phyloP scores from a whole-genome alignment of 2,888 invertebrate species.

The Furcula furcula region DNA sequence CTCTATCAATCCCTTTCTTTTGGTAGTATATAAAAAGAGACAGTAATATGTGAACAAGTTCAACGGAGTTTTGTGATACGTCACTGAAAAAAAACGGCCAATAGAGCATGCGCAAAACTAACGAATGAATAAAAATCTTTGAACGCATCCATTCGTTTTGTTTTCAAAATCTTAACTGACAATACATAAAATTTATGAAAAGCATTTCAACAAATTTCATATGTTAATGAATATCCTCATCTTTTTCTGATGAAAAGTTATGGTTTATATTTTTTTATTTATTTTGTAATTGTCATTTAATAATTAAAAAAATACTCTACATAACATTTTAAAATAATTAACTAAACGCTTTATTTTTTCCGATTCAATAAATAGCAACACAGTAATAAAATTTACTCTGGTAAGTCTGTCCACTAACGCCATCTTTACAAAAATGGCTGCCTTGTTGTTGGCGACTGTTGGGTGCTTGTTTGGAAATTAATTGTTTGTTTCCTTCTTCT shows the following conservation, averaged over 20 bases:
- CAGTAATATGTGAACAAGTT: slow-evolving; percentile 64
- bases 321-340: too few species aligned
- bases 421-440: slow-evolving; percentile 74
- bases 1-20: slow-evolving; percentile 74
- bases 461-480: slow-evolving; percentile 74
- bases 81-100: slow-evolving; percentile 67
- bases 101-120: slow-evolving; percentile 70
- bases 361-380: slow-evolving; percentile 15
- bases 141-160: slow-evolving; percentile 57
- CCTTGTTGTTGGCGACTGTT: slow-evolving; percentile 79
- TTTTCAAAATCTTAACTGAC: slow-evolving; percentile 7
- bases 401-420: slow-evolving; percentile 44
- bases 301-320: too few species aligned
- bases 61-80: slow-evolving; percentile 64
- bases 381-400: slow-evolving; percentile 11
- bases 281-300: too few species aligned
- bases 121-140: slow-evolving; percentile 37
- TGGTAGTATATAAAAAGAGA: slow-evolving; percentile 60
- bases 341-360: background rate
- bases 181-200: too few species aligned
- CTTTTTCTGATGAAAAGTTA: too few species aligned
- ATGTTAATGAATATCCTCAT: too few species aligned
- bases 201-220: too few species aligned
- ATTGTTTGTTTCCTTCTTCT: slow-evolving; percentile 66
- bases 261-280: too few species aligned